Percentiles rank a stretch among this genome's conserved stretches.
Evolutionary conservation across 2,888 invertebrate genomes (phyloP).

Genomic region (Eudasyphora cyanicolor): DNA sequence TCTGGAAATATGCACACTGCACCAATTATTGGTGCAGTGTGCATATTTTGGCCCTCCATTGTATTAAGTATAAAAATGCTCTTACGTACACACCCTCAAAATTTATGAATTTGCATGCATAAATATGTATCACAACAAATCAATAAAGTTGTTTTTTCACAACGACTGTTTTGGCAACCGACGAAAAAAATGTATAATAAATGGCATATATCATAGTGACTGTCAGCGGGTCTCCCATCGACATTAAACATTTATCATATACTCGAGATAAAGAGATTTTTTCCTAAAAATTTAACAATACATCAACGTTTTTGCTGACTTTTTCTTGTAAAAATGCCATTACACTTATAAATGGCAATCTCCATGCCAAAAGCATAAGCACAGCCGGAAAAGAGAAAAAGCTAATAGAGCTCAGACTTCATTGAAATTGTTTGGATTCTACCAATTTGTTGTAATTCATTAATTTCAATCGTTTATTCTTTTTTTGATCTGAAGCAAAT

Average conservation of each 20-base stretch:
- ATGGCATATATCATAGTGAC: background rate
- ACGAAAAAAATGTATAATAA: background rate
- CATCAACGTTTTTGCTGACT: slow-evolving; percentile 27
- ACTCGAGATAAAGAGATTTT: background rate
- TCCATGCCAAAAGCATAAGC: background rate
- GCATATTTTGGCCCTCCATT: too few relatives aligned
- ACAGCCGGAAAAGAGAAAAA: background rate
- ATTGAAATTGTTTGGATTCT: slow-evolving; percentile 40
- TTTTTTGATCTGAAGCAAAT: too few relatives aligned
- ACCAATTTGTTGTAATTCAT: slow-evolving; percentile 46
- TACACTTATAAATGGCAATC: background rate
- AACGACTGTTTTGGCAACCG: background rate
- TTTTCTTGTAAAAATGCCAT: background rate
- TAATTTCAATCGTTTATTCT: slow-evolving; percentile 4
- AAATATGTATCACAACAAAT: background rate
- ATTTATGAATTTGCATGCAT: background rate
- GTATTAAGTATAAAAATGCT: too few relatives aligned
- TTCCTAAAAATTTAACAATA: background rate
- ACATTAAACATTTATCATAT: background rate
- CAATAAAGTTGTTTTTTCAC: background rate
- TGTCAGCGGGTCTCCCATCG: background rate
- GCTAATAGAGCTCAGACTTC: background rate
- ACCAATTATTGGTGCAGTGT: too few relatives aligned
- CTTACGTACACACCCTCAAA: too few relatives aligned
- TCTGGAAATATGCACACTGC: too few relatives aligned